Evolutionary conservation across 2,888 invertebrate genomes (phyloP).

Genomic region (Caenorhabditis sp.): DNA sequence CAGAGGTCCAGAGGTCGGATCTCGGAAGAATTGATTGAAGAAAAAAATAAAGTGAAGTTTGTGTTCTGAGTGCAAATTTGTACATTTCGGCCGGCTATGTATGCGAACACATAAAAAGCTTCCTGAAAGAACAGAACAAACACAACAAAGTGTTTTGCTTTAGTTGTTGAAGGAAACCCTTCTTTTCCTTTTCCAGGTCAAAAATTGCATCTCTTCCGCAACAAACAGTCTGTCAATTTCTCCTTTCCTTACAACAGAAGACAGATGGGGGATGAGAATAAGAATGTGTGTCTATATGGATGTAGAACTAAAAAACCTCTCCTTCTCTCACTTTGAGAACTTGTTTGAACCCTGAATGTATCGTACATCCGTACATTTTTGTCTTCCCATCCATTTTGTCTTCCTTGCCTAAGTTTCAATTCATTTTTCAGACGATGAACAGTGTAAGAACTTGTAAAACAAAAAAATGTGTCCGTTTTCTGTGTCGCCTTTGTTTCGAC

Average conservation of each 20-base stretch:
- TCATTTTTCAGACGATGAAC: conserved; percentile 49
- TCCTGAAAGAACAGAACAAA: background rate
- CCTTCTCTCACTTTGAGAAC: conserved; percentile 32
- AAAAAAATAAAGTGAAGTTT: conserved; percentile 36
- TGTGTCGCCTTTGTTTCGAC: conserved; percentile 14
- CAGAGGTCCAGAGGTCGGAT: conserved; percentile 51
- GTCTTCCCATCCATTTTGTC: conserved; percentile 4
- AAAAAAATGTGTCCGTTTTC: conserved; percentile 16
- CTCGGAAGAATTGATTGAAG: conserved; percentile 44
- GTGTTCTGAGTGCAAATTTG: conserved; percentile 1
- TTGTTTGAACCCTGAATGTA: conserved; percentile 57
- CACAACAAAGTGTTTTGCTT: background rate
- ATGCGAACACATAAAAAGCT: background rate
- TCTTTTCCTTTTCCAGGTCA: background rate
- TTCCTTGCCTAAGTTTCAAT: conserved; percentile 6
- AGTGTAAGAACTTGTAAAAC: conserved; percentile 47
- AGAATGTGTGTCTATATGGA: conserved; percentile 38
- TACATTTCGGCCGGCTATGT: background rate
- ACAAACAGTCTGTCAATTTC: background rate
- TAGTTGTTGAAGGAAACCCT: too few species aligned
- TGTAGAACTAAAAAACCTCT: conserved; percentile 46
- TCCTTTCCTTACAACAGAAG: conserved; percentile 18
- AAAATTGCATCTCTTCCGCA: background rate
- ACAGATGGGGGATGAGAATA: conserved; percentile 45
- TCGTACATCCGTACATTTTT: too few species aligned